These are phyloP conservation scores for Rhamnusium bicolor DNA, from an alignment of 2,888 invertebrate genomes.

Conservation along the genomic window DNA sequence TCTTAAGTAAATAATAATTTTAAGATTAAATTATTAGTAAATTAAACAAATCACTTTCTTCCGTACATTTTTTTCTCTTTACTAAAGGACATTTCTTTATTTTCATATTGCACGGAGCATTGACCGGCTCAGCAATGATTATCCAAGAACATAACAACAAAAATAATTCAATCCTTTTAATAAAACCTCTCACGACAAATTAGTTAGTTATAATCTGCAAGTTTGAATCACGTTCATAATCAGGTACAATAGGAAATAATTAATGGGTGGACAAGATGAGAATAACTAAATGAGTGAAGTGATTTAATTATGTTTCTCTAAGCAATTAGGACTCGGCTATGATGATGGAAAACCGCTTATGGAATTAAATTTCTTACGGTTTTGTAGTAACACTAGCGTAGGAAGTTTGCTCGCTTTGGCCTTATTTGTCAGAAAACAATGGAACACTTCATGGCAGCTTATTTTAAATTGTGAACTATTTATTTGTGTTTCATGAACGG, in stretches of 20 bases:
- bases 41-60: background rate
- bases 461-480: conserved; percentile 50
- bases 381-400: conserved; percentile 41
- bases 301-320: conserved; percentile 56
- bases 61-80: background rate
- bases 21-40: background rate
- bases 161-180: conserved; percentile 12
- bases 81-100: background rate
- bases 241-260: conserved; percentile 55
- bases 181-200: conserved; percentile 40
- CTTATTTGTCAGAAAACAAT: conserved; percentile 57
- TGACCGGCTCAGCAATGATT: background rate
- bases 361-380: conserved; percentile 53
- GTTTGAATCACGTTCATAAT: conserved; percentile 42
- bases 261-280: conserved; percentile 53
- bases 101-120: background rate
- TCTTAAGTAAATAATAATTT: background rate
- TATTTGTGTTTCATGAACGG: conserved; percentile 53
- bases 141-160: background rate
- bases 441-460: conserved; percentile 56
- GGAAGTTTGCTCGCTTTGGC: conserved; percentile 52
- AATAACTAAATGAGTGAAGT: conserved; percentile 47
- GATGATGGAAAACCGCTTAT: conserved; percentile 54
- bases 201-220: conserved; percentile 48
- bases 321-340: conserved; percentile 54